Percentiles rank a stretch among this genome's conserved stretches.
Evolutionary conservation across 2,113 vertebrate species (phyloP).

Genomic region (Montifringilla adamsi): DNA sequence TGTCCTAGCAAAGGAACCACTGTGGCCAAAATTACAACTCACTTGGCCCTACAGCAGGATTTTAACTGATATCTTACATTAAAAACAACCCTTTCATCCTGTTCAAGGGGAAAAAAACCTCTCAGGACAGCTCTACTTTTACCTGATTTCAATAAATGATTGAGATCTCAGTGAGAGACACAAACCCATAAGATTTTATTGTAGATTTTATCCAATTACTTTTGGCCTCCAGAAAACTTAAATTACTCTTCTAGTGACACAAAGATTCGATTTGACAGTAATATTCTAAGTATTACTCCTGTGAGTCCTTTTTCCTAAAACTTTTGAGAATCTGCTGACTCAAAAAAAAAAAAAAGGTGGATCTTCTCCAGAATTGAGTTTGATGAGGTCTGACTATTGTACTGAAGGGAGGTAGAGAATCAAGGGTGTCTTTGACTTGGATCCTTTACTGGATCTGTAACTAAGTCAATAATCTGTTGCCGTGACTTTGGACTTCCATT

Average conservation of each 20-base stretch:
- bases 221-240: slow-evolving; percentile 26
- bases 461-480: not conserved
- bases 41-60: not conserved
- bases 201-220: slow-evolving; percentile 48
- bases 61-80: not conserved
- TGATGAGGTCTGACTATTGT: not conserved
- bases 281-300: not conserved
- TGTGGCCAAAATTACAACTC: not conserved
- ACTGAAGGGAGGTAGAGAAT: not conserved
- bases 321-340: not conserved
- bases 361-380: not conserved
- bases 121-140: not conserved
- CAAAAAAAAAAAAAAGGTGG: too few relatives aligned
- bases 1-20: not conserved
- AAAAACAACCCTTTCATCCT: not conserved
- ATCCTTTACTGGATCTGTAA: not conserved
- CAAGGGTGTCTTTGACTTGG: not conserved
- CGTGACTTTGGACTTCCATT: not conserved
- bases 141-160: not conserved
- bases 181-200: not conserved
- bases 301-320: not conserved
- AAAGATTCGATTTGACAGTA: not conserved
- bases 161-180: slow-evolving; percentile 58
- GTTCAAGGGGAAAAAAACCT: not conserved
- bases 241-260: slow-evolving; percentile 8